Conservation (phyloP, 2,797 vertebrate genomes). For the Thalassophryne amazonica region DNA sequence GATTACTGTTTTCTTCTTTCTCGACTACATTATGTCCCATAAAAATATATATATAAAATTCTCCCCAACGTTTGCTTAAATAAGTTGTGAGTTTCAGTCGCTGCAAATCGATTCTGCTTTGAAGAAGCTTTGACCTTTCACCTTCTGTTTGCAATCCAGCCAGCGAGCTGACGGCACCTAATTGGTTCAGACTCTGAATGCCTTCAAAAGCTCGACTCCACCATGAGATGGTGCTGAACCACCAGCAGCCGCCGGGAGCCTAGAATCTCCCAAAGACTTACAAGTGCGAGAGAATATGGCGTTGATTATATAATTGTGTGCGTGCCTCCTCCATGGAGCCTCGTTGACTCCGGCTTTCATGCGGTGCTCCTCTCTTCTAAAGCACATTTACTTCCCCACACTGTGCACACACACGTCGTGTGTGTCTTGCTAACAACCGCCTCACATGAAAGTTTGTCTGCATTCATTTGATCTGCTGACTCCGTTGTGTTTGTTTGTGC, state of each 20-base stretch:
- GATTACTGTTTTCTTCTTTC: too few relatives aligned
- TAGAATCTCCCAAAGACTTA: conserved; percentile 37
- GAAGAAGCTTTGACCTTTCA: conserved; percentile 12
- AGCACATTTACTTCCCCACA: conserved; percentile 31
- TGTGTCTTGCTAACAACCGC: conserved; percentile 34
- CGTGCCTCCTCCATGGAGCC: conserved; percentile 50
- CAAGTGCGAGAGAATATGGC: conserved; percentile 49
- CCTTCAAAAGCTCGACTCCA: conserved; percentile 39
- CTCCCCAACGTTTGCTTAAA: conserved; percentile 38
- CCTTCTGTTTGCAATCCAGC: conserved; percentile 53
- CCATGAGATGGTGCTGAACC: conserved; percentile 28
- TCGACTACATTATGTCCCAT: too few relatives aligned
- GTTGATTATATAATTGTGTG: conserved; percentile 64
- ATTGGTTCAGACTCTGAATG: conserved; percentile 63
- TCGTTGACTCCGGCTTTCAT: conserved; percentile 44
- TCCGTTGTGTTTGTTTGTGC: conserved; percentile 40
- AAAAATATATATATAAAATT: too few relatives aligned
- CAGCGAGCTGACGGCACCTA: conserved; percentile 50
- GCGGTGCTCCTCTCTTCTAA: conserved; percentile 35
- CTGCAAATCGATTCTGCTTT: conserved; percentile 64
- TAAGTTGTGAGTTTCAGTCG: conserved; percentile 45
- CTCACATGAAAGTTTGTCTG: conserved; percentile 42
- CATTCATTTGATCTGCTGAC: conserved; percentile 50
- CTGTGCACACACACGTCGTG: background rate
- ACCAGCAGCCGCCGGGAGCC: conserved; percentile 24